Conservation (phyloP, 2,113 vertebrate species). For the Archocentrus centrarchus region DNA sequence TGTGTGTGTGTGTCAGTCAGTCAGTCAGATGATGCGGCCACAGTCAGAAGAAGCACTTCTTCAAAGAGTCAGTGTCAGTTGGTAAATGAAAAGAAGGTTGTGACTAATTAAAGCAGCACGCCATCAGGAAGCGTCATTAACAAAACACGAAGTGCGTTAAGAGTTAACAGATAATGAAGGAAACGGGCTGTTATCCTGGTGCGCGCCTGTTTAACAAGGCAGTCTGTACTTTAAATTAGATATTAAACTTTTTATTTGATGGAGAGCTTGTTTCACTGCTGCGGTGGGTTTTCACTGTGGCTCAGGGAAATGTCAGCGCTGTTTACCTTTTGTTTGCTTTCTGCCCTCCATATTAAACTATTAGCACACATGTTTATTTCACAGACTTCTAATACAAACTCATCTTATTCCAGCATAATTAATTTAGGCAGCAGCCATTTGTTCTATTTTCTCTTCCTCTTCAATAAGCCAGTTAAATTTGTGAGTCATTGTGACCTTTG, state of each 20-base stretch:
- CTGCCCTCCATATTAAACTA: accelerated
- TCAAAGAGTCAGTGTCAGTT: not conserved
- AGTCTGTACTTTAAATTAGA: not conserved
- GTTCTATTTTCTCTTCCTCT: not conserved
- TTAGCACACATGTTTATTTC: not conserved
- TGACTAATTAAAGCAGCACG: not conserved
- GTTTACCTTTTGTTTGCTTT: not conserved
- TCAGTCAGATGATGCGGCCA: not conserved
- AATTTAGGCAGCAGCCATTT: not conserved
- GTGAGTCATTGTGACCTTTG: not conserved
- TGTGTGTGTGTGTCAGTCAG: not conserved
- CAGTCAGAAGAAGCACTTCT: not conserved
- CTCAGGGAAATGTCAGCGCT: not conserved
- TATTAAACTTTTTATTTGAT: not conserved
- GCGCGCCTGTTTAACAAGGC: not conserved
- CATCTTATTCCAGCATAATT: not conserved
- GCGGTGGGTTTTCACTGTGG: not conserved
- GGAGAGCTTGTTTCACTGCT: not conserved
- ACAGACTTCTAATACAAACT: not conserved
- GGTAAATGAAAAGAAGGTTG: not conserved
- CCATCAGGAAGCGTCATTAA: slow-evolving; percentile 5
- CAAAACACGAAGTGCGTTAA: not conserved
- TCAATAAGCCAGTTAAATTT: not conserved
- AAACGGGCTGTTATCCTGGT: not conserved
- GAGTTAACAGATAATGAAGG: not conserved